Evolutionary conservation across 2,113 vertebrate genomes (phyloP).

Genomic region (Canis aureus): DNA sequence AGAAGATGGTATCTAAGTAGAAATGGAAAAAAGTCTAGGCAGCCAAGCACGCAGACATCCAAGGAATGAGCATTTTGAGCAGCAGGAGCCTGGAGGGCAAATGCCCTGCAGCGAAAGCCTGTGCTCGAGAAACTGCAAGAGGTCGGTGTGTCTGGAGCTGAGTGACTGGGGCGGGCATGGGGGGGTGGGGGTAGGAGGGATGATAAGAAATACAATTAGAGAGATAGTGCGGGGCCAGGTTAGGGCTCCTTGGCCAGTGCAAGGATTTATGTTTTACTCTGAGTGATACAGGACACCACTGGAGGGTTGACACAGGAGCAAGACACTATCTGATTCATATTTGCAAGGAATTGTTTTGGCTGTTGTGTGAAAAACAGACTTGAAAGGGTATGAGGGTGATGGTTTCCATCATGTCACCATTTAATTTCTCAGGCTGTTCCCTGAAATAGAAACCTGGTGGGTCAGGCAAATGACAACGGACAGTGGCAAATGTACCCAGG

Average conservation of each 20-base stretch:
- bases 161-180: neutral
- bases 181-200: neutral
- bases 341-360: neutral
- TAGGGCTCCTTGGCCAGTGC: neutral
- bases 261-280: neutral
- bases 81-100: neutral
- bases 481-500: neutral
- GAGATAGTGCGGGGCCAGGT: neutral
- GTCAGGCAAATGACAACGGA: neutral
- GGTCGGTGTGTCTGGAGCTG: neutral
- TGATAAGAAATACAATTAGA: neutral
- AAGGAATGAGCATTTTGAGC: neutral
- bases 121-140: neutral
- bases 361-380: neutral
- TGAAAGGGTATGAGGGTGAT: neutral
- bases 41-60: neutral
- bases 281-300: neutral
- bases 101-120: neutral
- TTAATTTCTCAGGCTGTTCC: neutral
- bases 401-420: neutral
- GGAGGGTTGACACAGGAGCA: neutral
- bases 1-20: neutral
- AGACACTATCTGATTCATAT: neutral
- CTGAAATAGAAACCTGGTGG: neutral
- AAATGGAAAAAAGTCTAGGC: neutral